Evolutionary conservation across 1,140 invertebrate species (phyloP).

Genomic region (Eupeodes corollae): DNA sequence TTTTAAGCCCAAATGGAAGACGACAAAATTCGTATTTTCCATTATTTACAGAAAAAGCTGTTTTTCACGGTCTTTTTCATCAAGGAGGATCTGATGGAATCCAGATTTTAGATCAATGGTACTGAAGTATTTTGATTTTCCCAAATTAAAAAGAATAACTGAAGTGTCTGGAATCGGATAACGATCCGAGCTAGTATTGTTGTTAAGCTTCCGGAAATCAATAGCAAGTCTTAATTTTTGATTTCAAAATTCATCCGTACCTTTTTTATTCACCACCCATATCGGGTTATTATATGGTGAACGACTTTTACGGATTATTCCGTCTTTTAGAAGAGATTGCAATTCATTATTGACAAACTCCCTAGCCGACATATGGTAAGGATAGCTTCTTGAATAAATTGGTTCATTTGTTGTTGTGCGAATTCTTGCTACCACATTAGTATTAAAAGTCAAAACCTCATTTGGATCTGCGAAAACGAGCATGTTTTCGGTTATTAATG

Average conservation of each 20-base stretch:
- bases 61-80: constrained; percentile 13
- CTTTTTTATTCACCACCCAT: constrained; percentile 3
- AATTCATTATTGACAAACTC: neutral
- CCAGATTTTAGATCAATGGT: constrained; percentile 3
- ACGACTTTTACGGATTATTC: neutral
- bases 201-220: constrained; percentile 4
- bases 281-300: constrained; percentile 4
- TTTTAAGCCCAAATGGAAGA: neutral
- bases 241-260: neutral
- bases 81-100: constrained; percentile 34
- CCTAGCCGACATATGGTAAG: neutral
- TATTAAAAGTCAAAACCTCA: neutral
- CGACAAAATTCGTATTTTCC: neutral
- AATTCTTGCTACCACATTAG: neutral
- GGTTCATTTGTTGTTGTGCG: neutral
- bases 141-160: no score
- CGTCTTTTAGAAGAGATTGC: neutral
- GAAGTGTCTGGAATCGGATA: no score
- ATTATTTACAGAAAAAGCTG: neutral
- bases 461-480: neutral
- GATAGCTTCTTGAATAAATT: neutral
- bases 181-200: neutral
- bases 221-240: neutral
- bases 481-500: no score
- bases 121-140: no score